Evolutionary conservation across 1,140 invertebrate species (phyloP).

Genomic region (Yoshiicerus persimilis): DNA sequence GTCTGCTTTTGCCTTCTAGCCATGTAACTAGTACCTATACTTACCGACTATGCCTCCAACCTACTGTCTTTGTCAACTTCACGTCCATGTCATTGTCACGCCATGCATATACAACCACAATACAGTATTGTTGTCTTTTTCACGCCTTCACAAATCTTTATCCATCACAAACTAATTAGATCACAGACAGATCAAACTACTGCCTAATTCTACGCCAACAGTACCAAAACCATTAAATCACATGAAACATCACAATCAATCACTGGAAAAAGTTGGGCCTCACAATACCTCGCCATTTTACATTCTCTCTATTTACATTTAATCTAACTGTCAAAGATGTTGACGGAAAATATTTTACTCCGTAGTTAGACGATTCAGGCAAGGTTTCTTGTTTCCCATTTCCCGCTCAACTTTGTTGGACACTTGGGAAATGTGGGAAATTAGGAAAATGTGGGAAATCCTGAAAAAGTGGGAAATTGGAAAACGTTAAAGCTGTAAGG

Average conservation of each 20-base stretch:
- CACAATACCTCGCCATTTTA: conserved; percentile 4
- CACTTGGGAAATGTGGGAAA: too few species aligned
- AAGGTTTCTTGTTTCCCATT: too few species aligned
- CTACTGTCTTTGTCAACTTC: neutral
- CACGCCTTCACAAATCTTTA: conserved; percentile 2
- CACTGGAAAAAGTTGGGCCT: conserved; percentile 22
- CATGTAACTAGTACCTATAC: too few species aligned
- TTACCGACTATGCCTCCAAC: too few species aligned
- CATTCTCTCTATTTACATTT: neutral
- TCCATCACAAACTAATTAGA: neutral
- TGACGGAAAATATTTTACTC: too few species aligned
- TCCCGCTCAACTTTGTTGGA: too few species aligned
- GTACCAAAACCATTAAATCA: neutral
- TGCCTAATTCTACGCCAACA: neutral
- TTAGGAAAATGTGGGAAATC: too few species aligned
- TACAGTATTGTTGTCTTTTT: neutral
- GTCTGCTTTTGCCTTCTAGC: too few species aligned
- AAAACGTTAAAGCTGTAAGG: too few species aligned
- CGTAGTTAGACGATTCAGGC: too few species aligned
- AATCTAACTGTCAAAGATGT: too few species aligned
- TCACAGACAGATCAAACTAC: neutral
- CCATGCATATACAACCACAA: neutral
- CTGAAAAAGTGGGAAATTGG: too few species aligned
- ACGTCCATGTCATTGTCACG: conserved; percentile 5
- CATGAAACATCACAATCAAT: conserved; percentile 12